These are phyloP conservation scores for Carpatolechia fugitivella DNA, from an alignment of 2,888 invertebrate genomes.

Conservation along the genomic window DNA sequence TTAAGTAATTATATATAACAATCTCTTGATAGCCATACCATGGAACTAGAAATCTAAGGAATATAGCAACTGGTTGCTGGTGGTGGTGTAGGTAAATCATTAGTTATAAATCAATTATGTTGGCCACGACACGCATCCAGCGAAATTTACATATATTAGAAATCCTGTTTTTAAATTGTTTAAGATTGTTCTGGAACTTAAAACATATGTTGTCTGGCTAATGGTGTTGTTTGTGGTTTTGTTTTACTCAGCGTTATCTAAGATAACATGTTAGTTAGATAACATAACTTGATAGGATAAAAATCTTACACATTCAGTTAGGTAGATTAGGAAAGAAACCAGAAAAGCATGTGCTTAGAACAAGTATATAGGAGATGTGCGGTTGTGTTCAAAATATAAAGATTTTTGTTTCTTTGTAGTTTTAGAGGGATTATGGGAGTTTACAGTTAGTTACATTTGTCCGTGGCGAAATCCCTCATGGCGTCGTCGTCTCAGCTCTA, in stretches of 20 bases:
- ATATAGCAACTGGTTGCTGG: constrained; percentile 1
- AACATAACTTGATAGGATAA: too few species aligned
- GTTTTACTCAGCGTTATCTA: background rate
- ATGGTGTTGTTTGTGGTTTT: background rate
- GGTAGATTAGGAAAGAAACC: too few species aligned
- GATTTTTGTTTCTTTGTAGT: too few species aligned
- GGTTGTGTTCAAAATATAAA: too few species aligned
- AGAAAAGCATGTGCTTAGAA: too few species aligned
- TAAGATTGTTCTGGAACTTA: background rate
- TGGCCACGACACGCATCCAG: background rate
- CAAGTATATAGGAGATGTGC: too few species aligned
- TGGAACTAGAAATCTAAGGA: background rate
- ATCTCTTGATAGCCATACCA: background rate
- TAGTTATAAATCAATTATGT: constrained; percentile 16
- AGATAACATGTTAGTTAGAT: too few species aligned
- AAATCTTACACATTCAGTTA: too few species aligned
- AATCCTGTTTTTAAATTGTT: constrained; percentile 9
- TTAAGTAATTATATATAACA: constrained; percentile 2
- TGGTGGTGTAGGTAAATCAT: constrained; percentile 10
- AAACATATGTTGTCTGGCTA: background rate
- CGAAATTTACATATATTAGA: constrained; percentile 10
- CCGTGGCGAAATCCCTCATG: background rate
- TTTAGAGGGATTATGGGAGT: constrained; percentile 1
- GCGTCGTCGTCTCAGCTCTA: background rate
- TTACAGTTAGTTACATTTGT: background rate